Conservation (phyloP, 2,888 invertebrate genomes). For the Sphaeridia pumilis region DNA sequence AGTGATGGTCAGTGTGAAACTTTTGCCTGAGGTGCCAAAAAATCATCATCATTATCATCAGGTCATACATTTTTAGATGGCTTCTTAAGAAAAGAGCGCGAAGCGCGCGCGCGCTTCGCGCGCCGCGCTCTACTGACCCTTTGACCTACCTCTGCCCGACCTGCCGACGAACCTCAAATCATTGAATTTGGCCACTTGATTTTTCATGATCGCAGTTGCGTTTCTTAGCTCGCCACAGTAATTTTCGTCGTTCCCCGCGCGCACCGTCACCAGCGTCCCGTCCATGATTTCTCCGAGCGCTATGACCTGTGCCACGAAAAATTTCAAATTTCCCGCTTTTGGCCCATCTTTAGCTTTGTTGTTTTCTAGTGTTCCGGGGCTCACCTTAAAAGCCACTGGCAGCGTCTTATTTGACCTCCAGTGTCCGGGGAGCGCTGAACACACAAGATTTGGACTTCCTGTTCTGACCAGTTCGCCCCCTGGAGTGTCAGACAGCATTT, state of each 20-base stretch:
- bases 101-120: too few species aligned
- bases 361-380: too few species aligned
- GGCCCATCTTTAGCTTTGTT: too few species aligned
- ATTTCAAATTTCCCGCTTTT: not conserved
- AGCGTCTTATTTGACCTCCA: constrained; percentile 98
- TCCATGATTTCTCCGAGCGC: constrained; percentile 89
- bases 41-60: not conserved
- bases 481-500: constrained; percentile 75
- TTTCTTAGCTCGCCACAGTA: constrained; percentile 91
- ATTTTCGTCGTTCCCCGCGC: constrained; percentile 97
- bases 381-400: constrained; percentile 79
- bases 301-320: constrained; percentile 52
- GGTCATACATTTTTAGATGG: too few species aligned
- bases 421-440: constrained; percentile 86
- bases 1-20: constrained; percentile 92
- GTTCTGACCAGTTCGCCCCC: constrained; percentile 78
- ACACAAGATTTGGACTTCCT: constrained; percentile 84
- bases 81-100: too few species aligned
- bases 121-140: not conserved
- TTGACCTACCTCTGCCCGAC: constrained; percentile 80
- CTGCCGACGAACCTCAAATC: constrained; percentile 96
- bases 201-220: constrained; percentile 92
- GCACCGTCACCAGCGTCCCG: constrained; percentile 87
- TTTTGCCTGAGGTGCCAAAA: constrained; percentile 61
- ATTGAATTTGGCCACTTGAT: constrained; percentile 97